Conservation (phyloP, 2,113 vertebrate genomes). For the Promerops cafer region DNA sequence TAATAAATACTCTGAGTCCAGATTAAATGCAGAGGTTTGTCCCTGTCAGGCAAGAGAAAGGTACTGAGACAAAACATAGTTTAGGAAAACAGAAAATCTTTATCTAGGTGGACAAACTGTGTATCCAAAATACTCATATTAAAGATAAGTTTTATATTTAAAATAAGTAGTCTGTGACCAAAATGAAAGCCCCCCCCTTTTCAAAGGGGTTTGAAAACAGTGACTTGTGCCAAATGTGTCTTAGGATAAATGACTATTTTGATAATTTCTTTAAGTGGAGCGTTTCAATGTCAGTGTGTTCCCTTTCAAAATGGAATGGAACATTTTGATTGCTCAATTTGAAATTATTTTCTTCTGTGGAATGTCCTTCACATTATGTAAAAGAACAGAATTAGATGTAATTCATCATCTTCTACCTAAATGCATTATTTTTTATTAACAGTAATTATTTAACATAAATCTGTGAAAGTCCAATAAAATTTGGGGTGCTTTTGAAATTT, state of each 20-base stretch:
- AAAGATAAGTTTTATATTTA: background rate
- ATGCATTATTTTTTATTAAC: background rate
- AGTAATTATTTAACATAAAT: background rate
- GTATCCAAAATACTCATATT: background rate
- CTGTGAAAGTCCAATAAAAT: background rate
- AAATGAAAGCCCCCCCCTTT: background rate
- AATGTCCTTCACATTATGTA: background rate
- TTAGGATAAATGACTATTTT: background rate
- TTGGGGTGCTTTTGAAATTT: fast-evolving
- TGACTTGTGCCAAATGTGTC: background rate
- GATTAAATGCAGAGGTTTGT: background rate
- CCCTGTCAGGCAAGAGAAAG: background rate
- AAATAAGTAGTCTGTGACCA: background rate
- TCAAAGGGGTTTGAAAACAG: background rate
- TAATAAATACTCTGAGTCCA: background rate
- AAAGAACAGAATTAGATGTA: background rate
- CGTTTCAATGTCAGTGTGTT: background rate
- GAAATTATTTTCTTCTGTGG: background rate
- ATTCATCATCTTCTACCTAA: background rate
- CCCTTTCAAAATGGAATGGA: background rate
- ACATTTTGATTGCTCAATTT: background rate
- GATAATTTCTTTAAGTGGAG: background rate
- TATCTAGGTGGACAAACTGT: background rate
- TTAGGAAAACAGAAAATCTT: background rate
- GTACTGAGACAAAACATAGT: background rate